These are phyloP conservation scores for Cotesia glomerata DNA, from an alignment of 1,140 invertebrate genomes.

Conservation along the genomic window DNA sequence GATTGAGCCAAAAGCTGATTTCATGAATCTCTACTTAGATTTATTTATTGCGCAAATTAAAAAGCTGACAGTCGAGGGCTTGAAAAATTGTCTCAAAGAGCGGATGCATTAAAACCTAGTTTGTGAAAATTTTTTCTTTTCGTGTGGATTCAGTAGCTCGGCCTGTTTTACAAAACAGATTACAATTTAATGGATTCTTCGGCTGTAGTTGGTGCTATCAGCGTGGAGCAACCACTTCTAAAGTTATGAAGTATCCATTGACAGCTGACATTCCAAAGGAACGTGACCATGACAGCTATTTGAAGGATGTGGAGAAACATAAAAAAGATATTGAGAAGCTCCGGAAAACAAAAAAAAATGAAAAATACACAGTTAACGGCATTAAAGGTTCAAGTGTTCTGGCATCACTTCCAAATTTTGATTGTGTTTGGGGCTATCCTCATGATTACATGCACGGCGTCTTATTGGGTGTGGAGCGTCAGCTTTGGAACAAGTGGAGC, in stretches of 20 bases:
- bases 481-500: constrained; percentile 19
- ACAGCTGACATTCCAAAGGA: not conserved
- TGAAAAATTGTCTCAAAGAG: constrained; percentile 13
- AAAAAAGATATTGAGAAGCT: not conserved
- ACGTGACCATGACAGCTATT: constrained; percentile 10
- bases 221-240: not conserved
- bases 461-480: constrained; percentile 19
- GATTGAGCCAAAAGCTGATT: constrained; percentile 25
- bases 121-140: constrained; percentile 20
- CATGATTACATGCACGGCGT: constrained; percentile 28
- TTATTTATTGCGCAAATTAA: constrained; percentile 25
- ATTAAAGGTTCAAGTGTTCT: constrained; percentile 13
- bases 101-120: constrained; percentile 20
- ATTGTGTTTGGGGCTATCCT: constrained; percentile 26
- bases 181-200: constrained; percentile 27
- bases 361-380: not conserved
- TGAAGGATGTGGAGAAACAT: not conserved
- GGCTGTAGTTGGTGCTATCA: no score
- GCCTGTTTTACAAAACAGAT: constrained; percentile 18
- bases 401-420: not conserved
- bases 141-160: constrained; percentile 23
- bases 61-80: constrained; percentile 22
- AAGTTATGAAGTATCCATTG: constrained; percentile 9
- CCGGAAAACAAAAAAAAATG: constrained; percentile 9
- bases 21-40: constrained; percentile 33